These are phyloP conservation scores for Serranus cabrilla DNA, from an alignment of 2,797 vertebrate genomes.

Conservation along the genomic window DNA sequence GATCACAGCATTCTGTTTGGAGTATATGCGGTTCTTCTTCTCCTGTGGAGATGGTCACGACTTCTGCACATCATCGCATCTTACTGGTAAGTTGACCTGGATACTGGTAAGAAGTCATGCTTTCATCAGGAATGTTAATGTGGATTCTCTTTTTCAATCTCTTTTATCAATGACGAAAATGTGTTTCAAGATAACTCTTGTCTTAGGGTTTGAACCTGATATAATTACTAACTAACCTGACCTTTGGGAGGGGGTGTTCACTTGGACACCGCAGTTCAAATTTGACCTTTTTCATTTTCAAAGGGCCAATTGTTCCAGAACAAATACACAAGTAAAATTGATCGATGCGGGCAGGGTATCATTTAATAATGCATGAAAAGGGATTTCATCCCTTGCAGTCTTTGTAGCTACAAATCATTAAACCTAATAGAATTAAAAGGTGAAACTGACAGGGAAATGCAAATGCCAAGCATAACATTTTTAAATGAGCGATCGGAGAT, in stretches of 20 bases:
- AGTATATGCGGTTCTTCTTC: background rate
- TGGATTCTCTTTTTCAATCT: background rate
- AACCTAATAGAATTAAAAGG: background rate
- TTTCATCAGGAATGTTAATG: background rate
- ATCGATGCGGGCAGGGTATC: background rate
- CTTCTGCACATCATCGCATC: background rate
- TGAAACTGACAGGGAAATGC: background rate
- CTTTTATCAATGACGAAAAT: background rate
- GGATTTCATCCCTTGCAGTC: background rate
- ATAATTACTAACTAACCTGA: background rate
- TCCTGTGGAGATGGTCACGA: background rate
- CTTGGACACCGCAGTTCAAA: background rate
- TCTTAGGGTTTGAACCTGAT: background rate
- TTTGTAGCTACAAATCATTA: background rate
- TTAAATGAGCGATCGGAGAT: slow-evolving; percentile 9
- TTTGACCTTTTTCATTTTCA: slow-evolving; percentile 27
- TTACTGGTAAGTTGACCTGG: background rate
- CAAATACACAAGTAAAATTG: background rate
- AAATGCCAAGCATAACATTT: background rate
- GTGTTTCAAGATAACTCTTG: background rate
- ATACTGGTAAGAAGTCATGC: slow-evolving; percentile 2
- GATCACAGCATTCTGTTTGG: background rate
- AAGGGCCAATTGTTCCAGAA: slow-evolving; percentile 20
- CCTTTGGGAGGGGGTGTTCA: background rate
- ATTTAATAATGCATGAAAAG: slow-evolving; percentile 15